phyloP scores from a whole-genome alignment of 2,888 invertebrate genomes.

The Xanthorhoe spadicearia region DNA sequence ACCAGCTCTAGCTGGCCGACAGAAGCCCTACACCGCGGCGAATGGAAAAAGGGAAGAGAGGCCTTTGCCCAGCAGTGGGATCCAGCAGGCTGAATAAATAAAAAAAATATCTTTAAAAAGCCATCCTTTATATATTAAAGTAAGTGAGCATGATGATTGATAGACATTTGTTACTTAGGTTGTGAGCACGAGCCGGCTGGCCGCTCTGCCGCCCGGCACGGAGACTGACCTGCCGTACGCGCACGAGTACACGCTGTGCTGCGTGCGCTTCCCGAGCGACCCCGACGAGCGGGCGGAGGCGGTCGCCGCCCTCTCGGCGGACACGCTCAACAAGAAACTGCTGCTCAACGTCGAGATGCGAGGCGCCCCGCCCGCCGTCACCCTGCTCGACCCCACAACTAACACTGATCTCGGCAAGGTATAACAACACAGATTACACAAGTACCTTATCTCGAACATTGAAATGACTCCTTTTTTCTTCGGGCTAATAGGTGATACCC shows the following conservation, averaged over 20 bases:
- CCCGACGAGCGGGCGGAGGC: constrained; percentile 93
- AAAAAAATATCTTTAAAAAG: too few species aligned
- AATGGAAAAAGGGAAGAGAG: too few species aligned
- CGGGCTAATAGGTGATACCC: too few species aligned
- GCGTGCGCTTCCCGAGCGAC: constrained; percentile 93
- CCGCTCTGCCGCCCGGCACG: constrained; percentile 90
- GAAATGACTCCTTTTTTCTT: too few species aligned
- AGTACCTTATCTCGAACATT: too few species aligned
- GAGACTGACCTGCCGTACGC: constrained; percentile 91
- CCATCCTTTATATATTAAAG: too few species aligned
- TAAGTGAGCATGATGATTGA: too few species aligned
- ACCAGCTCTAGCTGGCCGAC: too few species aligned
- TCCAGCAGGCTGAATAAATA: too few species aligned
- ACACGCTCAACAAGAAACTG: constrained; percentile 89
- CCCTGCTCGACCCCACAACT: constrained; percentile 79
- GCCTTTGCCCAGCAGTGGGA: too few species aligned
- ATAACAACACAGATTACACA: too few species aligned
- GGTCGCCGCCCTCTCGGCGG: constrained; percentile 86
- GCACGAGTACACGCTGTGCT: constrained; percentile 93
- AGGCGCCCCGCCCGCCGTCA: constrained; percentile 82
- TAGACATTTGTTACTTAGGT: constrained; percentile 66
- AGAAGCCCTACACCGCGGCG: too few species aligned
- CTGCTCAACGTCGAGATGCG: constrained; percentile 93
- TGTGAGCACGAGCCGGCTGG: constrained; percentile 88
- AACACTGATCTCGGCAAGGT: constrained; percentile 83